A percentile compares a stretch with the other conserved stretches of the same genome.
These are phyloP conservation scores for Tympanoctomys barrerae DNA, from an alignment of 2,797 vertebrate species.

Conservation along the genomic window DNA sequence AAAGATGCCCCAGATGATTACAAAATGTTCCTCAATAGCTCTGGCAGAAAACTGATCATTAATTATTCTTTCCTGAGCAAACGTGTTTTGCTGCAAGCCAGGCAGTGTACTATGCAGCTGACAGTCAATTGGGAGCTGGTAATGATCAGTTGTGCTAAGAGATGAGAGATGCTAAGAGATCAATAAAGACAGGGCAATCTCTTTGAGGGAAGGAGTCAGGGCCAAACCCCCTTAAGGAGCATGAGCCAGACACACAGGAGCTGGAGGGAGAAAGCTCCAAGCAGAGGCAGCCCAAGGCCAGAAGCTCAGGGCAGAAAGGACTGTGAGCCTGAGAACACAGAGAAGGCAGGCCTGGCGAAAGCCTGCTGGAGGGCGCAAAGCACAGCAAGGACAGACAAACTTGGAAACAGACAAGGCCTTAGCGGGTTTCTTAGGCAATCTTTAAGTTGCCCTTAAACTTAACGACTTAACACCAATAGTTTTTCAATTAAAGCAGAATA, in stretches of 20 bases:
- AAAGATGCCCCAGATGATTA: background rate
- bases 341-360: background rate
- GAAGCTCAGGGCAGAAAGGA: background rate
- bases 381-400: background rate
- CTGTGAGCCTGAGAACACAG: background rate
- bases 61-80: background rate
- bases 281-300: accelerated
- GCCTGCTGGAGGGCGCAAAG: too few species aligned
- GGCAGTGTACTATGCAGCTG: too few species aligned
- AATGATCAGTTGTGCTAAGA: background rate
- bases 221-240: background rate
- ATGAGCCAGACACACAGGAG: accelerated
- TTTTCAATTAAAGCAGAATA: background rate
- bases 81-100: background rate
- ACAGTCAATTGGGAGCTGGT: background rate
- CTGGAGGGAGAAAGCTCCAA: accelerated
- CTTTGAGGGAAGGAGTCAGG: background rate
- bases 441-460: background rate
- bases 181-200: background rate
- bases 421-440: background rate
- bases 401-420: background rate
- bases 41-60: background rate
- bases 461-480: background rate
- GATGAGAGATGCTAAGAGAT: background rate
- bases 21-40: background rate